Percentiles rank a stretch among this genome's conserved stretches.
Conservation (phyloP, 2,888 invertebrate genomes). For the Heliconius ismenius region DNA sequence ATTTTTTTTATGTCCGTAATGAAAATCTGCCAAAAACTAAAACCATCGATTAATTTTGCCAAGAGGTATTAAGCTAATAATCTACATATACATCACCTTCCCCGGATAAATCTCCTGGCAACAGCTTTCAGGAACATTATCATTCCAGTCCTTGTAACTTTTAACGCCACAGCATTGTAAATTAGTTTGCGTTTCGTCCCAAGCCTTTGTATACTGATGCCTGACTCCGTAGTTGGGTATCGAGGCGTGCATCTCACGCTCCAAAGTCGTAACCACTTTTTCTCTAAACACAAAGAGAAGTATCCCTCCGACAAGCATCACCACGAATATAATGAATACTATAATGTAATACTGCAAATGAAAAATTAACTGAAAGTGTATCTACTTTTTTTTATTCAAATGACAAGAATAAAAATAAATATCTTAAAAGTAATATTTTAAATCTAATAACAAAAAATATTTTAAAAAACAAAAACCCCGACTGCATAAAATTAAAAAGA, state of each 20-base stretch:
- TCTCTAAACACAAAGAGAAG: conserved; percentile 94
- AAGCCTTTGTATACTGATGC: conserved; percentile 88
- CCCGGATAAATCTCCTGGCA: conserved; percentile 85
- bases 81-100: conserved; percentile 63
- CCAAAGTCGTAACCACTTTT: conserved; percentile 88
- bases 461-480: too few species aligned
- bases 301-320: conserved; percentile 94
- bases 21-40: too few species aligned
- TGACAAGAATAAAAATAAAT: too few species aligned
- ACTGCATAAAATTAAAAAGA: too few species aligned
- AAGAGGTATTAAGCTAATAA: background rate
- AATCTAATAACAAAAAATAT: too few species aligned
- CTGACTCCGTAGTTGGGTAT: conserved; percentile 87
- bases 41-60: background rate
- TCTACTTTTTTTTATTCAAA: too few species aligned
- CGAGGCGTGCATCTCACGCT: conserved; percentile 89
- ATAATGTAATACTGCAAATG: conserved; percentile 91
- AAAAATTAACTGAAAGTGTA: conserved; percentile 23
- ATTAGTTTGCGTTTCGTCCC: conserved; percentile 93
- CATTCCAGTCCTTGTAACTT: conserved; percentile 88
- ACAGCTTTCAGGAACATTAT: conserved; percentile 88
- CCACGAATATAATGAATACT: conserved; percentile 93
- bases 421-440: too few species aligned
- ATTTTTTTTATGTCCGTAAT: too few species aligned
- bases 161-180: conserved; percentile 92